Evolutionary conservation across 2,113 vertebrate species (phyloP).

Genomic region (Halcyon senegalensis): DNA sequence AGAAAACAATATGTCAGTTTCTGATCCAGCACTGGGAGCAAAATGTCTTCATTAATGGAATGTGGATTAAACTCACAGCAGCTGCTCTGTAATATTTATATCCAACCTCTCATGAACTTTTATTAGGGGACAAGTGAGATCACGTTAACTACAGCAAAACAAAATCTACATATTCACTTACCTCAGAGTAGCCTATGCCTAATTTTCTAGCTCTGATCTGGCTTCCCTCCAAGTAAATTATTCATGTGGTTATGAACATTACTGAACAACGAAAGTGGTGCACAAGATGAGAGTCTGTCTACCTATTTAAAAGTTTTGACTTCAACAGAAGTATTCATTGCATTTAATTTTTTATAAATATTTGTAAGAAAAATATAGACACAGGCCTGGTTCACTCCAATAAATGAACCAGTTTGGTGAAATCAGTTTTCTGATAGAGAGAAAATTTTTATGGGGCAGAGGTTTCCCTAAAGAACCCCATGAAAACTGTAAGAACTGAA

Average conservation of each 20-base stretch:
- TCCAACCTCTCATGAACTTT: slow-evolving; percentile 17
- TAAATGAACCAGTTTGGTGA: neutral
- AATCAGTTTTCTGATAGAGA: neutral
- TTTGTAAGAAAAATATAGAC: neutral
- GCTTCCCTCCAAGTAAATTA: neutral
- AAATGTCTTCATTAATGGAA: slow-evolving; percentile 49
- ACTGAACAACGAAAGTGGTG: neutral
- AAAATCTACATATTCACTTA: slow-evolving; percentile 9
- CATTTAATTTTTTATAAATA: neutral
- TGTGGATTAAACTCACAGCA: slow-evolving; percentile 5
- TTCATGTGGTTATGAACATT: neutral
- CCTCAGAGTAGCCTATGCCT: neutral
- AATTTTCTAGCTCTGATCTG: slow-evolving; percentile 3
- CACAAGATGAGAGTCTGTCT: neutral
- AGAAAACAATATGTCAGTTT: neutral
- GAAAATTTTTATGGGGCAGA: neutral
- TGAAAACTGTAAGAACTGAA: neutral
- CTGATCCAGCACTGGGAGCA: neutral
- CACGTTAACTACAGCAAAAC: neutral
- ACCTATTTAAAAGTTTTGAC: neutral
- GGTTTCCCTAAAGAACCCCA: neutral
- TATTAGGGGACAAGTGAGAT: slow-evolving; percentile 45
- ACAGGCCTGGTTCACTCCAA: neutral
- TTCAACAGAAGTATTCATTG: neutral
- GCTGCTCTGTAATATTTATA: slow-evolving; percentile 42